Conservation (phyloP, 2,888 invertebrate genomes). For the Stenolophus ochropezus region DNA sequence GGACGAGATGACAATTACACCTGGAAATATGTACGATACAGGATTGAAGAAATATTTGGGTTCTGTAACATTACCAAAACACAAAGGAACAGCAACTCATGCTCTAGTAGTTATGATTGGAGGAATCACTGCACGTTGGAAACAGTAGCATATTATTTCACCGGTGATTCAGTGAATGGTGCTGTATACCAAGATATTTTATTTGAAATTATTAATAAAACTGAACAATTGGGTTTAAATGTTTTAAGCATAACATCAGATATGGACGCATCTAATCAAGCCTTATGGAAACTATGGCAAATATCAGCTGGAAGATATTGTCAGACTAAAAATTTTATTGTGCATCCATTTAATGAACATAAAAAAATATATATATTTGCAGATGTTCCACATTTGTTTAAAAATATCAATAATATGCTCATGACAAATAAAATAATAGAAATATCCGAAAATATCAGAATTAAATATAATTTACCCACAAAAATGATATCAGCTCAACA, state of each 20-base stretch:
- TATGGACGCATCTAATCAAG: constrained; percentile 63
- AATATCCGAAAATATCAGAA: constrained; percentile 5
- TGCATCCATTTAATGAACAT: constrained; percentile 20
- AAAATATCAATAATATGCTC: too few species aligned
- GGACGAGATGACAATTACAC: constrained; percentile 60
- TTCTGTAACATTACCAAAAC: constrained; percentile 57
- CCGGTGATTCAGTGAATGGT: constrained; percentile 1
- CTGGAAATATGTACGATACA: constrained; percentile 51
- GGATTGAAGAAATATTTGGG: constrained; percentile 46
- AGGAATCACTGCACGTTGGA: not conserved
- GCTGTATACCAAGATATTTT: constrained; percentile 1
- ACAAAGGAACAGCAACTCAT: constrained; percentile 56
- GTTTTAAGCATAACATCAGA: constrained; percentile 63
- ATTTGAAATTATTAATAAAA: constrained; percentile 40
- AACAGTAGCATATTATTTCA: constrained; percentile 3
- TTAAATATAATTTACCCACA: constrained; percentile 53
- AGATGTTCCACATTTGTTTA: too few species aligned
- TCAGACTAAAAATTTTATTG: too few species aligned
- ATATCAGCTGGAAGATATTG: too few species aligned
- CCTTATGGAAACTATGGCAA: constrained; percentile 63
- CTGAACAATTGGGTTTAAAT: constrained; percentile 32
- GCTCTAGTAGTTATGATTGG: constrained; percentile 60
- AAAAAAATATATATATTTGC: constrained; percentile 42
- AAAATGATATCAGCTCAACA: constrained; percentile 55
- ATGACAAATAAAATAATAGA: constrained; percentile 17